Base-by-base conservation (phyloP, 2,888 invertebrate species). In the Sinodicranocentrus sp. region DNA sequence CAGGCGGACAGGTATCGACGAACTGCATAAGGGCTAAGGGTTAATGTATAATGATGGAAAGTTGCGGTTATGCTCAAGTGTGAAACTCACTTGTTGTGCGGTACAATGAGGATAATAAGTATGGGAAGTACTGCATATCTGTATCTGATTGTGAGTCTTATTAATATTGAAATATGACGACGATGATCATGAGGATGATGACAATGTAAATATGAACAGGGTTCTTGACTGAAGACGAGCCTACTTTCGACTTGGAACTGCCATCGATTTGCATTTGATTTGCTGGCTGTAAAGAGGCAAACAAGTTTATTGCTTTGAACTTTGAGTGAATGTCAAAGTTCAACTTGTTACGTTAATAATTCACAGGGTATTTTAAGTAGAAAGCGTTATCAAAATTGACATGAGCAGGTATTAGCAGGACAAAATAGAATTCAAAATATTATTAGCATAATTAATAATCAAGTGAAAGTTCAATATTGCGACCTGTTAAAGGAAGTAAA, bases 21-120 rank as follows among this genome's bases (percentile, higher is more conserved):
- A 13, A 39, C n/a, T n/a, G 39, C 39, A 39, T 39, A 13, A 33
- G 61, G 63, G 33, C n/a, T 19, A 63, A 39, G 33, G 63, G 63
- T 63, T 63, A 63, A 63, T 63, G 13, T 28, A 63, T 28, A 19
- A 39, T 28, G 59, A 59, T 59, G 59, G 39, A 63, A 63, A 63
- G 63, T 63, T 17, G 33, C 17, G 5, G 52, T n/a, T 3, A 8
- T 13, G 39, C 6, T 39, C 39, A 39, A 6, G 6, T 39, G 39
- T 39, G 6, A 13, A 39, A 13, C n/a, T 10, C n/a, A n/a, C 5
- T 52, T 5, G n/a, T 52, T n/a, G 3, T 52, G 52, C 5, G 52
- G 52, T 6, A 52, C 52, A n/a, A 52, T n/a, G 52, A 52, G 39
- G 39, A 39, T 39, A 39, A 39, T 8, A 39, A 39, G 13, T 8